Conservation (phyloP, 2,797 vertebrate genomes). For the Siniperca undulata region DNA sequence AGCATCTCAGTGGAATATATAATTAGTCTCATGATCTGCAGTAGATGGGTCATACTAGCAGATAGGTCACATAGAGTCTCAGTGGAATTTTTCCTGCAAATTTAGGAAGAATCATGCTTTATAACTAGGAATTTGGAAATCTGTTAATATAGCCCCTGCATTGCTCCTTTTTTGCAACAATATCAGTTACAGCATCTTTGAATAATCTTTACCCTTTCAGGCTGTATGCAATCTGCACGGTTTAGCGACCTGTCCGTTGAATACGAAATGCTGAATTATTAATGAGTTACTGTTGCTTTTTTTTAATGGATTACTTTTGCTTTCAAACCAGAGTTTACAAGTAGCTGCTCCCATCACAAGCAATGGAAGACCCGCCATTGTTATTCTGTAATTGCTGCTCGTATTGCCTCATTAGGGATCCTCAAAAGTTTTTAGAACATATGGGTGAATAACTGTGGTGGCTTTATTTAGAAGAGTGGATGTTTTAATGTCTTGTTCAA, state of each 20-base stretch:
- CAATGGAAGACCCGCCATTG: constrained; percentile 1
- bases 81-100: constrained; percentile 22
- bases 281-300: constrained; percentile 49
- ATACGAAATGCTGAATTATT: constrained; percentile 51
- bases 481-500: constrained; percentile 58
- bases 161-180: neutral
- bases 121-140: neutral
- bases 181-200: constrained; percentile 12
- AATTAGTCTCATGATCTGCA: constrained; percentile 60
- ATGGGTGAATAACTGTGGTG: constrained; percentile 40
- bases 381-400: constrained; percentile 54
- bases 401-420: constrained; percentile 53
- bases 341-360: constrained; percentile 21
- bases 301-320: constrained; percentile 43
- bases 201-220: neutral
- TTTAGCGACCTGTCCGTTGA: constrained; percentile 16
- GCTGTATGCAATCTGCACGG: constrained; percentile 6
- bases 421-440: constrained; percentile 44
- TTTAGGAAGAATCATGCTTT: neutral
- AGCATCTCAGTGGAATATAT: constrained; percentile 60
- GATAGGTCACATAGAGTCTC: constrained; percentile 50
- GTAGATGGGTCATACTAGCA: constrained; percentile 53
- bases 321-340: constrained; percentile 42
- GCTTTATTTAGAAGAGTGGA: constrained; percentile 55
- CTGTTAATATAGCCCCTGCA: neutral